Base-by-base conservation (phyloP, 1,140 invertebrate genomes). In the Maconellicoccus hirsutus region DNA sequence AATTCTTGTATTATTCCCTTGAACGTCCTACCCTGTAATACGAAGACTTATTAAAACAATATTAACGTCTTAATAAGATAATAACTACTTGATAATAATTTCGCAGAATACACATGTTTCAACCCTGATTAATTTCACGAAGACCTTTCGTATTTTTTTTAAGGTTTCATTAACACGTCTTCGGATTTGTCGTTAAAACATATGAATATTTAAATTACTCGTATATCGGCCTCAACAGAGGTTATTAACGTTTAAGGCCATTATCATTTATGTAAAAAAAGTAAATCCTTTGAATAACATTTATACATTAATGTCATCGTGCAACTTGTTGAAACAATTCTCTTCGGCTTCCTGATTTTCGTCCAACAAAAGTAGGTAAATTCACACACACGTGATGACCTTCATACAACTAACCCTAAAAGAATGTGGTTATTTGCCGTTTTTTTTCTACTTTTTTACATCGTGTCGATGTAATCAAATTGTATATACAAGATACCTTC, bases 21-120 rank as follows among this genome's bases (percentile, higher is more conserved):
- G 75, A 92, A 93, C 2, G 85, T 91, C 19, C 88, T 84, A 1
- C 91, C 91, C 91, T 93, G 79, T 70, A 81, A 74, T 52, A 52
- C 42, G 3, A 33, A 33, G n/a, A 33, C 12, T 33, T 12, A 33
- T 52, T 16, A 52, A 52, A 8, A 19, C 42, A 52, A 6, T 33
- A 33, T n/a, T n/a, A n/a, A n/a, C 29, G 3, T 12, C 29, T 33
- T 33, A 33, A 33, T 33, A 33, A 33, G 29, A 33, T 33, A 33
- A 33, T 33, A 6, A 33, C 29, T 33, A 33, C 29, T 33, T 33
- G 29, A 33, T 33, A 33, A 33, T 33, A 3, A 33, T 33, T 33
- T 33, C 29, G 29, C 29, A 33, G 29, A 33, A 33, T 16, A 16
- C 10, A 16, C n/a, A 52, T 19, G 3, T 52, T 52, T 19, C 42